Base-by-base conservation (phyloP, 2,113 vertebrate genomes). In the Cebus imitator region DNA sequence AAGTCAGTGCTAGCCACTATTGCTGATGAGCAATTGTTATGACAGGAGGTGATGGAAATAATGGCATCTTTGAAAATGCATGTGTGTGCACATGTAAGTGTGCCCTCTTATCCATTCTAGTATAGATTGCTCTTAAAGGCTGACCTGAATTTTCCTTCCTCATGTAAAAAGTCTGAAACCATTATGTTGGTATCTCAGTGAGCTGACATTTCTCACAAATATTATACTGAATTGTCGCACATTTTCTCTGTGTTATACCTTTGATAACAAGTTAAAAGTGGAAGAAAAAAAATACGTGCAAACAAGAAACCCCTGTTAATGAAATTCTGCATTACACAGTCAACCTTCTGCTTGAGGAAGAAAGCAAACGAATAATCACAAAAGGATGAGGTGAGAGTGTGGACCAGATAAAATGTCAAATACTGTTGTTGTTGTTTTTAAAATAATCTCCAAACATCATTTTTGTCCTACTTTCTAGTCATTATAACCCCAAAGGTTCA, bases 121-220 rank as follows among this genome's bases (percentile, higher is more conserved):
- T 32, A 14, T 23, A 66, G 45, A 72, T 37, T 83, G 80, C 37
- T 87, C 68, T 35, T 85, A 61, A 25, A n/a, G 20, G 70, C 93
- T 98, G 81, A 97, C 68, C 84, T 91, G 90, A 93, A 92, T 98
- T 98, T 96, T 80, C 92, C 48, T 75, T 73, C 68, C 32, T 83
- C 81, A 87, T 87, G 25, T 68, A 97, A 90, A 78, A 97, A 96
- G 23, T 79, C 85, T 76, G 76, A 97, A 96, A 87, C 17, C n/a
- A 40, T 23, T 93, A 93, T 48, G 80, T 52, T 0, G 57, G n/a
- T 45, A 20, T 86, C 83, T 96, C 58, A 95, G 76, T 50, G 87
- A 97, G 32, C 1, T 97, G 76, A 88, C 4, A 16, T 78, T 88
- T 96, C 95, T 97, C 95, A 95, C 73, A 78, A 57, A 50, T 18